phyloP scores from a whole-genome alignment of 2,888 invertebrate genomes.

The Napeogenes inachia region DNA sequence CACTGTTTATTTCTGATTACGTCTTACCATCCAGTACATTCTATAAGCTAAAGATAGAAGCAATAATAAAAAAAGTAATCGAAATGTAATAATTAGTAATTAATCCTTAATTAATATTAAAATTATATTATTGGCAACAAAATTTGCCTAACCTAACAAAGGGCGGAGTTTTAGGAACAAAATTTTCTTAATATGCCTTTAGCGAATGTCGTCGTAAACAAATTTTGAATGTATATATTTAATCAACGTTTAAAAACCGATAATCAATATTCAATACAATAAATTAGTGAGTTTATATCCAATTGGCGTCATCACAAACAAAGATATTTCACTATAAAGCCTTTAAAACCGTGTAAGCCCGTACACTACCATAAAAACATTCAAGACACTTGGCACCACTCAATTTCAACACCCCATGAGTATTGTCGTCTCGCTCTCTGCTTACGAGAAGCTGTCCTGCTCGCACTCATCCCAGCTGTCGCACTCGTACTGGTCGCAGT shows the following conservation, averaged over 20 bases:
- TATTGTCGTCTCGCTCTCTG: conserved; percentile 15
- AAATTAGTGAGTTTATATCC: neutral
- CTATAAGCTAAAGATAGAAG: neutral
- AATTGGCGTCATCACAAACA: neutral
- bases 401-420: neutral
- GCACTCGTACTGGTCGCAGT: conserved; percentile 71
- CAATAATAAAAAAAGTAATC: neutral
- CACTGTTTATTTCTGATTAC: neutral
- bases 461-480: conserved; percentile 77
- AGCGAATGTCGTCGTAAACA: conserved; percentile 6
- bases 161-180: conserved; percentile 29
- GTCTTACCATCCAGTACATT: neutral
- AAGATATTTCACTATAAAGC: neutral
- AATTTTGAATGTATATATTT: neutral
- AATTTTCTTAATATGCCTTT: conserved; percentile 23
- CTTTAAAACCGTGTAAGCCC: conserved; percentile 2
- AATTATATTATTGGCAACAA: conserved; percentile 9
- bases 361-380: neutral
- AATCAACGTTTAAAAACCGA: conserved; percentile 1
- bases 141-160: conserved; percentile 4
- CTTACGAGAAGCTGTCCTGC: conserved; percentile 74
- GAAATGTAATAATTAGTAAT: neutral
- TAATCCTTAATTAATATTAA: neutral
- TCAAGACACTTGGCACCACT: conserved; percentile 4
- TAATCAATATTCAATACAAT: neutral